These are phyloP conservation scores for Campylorhamphus procurvoides DNA, from an alignment of 2,113 vertebrate genomes.

Conservation along the genomic window DNA sequence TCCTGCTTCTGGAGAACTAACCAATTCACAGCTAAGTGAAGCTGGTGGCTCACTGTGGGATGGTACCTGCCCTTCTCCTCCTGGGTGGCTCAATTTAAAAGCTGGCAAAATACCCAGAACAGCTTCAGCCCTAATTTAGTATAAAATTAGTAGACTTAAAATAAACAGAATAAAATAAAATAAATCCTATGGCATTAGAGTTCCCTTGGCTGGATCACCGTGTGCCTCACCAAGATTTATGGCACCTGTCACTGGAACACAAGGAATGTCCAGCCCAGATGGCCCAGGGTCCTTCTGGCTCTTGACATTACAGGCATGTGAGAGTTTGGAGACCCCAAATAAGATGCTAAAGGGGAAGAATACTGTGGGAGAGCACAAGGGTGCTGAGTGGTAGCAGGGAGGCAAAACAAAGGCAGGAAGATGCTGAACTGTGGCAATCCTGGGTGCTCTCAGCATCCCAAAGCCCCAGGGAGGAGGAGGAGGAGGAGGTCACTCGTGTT, in stretches of 20 bases:
- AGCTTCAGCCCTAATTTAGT: slow-evolving; percentile 12
- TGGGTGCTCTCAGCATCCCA: neutral
- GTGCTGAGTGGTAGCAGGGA: neutral
- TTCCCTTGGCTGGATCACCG: neutral
- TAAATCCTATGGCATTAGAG: slow-evolving; percentile 29
- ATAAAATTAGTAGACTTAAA: slow-evolving; percentile 30
- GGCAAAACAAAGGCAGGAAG: neutral
- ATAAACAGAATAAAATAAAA: slow-evolving; percentile 52
- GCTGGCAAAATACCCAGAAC: slow-evolving; percentile 30
- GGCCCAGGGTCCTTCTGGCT: neutral
- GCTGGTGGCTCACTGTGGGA: neutral
- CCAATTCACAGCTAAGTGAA: neutral
- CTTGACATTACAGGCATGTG: accelerated
- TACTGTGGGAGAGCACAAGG: neutral
- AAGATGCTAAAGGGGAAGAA: neutral
- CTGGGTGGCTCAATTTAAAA: slow-evolving; percentile 21
- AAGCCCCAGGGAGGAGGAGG: neutral
- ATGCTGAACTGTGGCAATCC: neutral
- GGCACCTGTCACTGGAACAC: neutral
- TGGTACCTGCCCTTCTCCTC: neutral
- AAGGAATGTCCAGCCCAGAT: neutral
- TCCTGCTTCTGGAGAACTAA: neutral
- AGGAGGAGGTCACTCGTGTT: neutral
- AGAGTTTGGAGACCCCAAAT: neutral
- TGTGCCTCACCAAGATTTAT: neutral